Evolutionary conservation across 2,113 vertebrate species (phyloP).

Genomic region (Ceyx margarethae): DNA sequence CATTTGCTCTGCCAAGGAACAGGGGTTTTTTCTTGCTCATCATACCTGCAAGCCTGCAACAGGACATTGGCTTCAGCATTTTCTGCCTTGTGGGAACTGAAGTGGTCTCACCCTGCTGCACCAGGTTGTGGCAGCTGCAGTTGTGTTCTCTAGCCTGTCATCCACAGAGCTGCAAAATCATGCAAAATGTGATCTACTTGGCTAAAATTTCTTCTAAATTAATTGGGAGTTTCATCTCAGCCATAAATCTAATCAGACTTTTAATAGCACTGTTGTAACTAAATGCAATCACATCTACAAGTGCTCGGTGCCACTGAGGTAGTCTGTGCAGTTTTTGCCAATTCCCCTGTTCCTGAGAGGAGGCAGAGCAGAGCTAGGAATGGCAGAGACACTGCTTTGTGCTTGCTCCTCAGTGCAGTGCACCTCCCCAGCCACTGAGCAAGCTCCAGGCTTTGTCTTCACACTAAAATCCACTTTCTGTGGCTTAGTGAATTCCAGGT

Average conservation of each 20-base stretch:
- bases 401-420: not conserved
- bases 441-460: not conserved
- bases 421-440: not conserved
- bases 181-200: not conserved
- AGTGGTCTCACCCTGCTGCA: too few species aligned
- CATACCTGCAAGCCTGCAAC: not conserved
- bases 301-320: not conserved
- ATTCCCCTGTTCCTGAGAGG: not conserved
- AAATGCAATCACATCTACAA: not conserved
- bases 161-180: not conserved
- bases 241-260: not conserved
- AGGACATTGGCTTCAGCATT: not conserved
- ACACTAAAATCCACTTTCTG: not conserved
- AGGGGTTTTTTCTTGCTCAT: not conserved
- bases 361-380: not conserved
- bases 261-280: not conserved
- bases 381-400: accelerated
- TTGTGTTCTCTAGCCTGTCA: not conserved
- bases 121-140: not conserved
- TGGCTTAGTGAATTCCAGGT: not conserved
- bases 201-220: not conserved
- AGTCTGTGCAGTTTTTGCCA: not conserved
- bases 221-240: not conserved
- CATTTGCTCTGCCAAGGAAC: not conserved
- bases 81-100: not conserved